Base-by-base conservation (phyloP, 2,797 vertebrate genomes). In the Synaphobranchus kaupii region DNA sequence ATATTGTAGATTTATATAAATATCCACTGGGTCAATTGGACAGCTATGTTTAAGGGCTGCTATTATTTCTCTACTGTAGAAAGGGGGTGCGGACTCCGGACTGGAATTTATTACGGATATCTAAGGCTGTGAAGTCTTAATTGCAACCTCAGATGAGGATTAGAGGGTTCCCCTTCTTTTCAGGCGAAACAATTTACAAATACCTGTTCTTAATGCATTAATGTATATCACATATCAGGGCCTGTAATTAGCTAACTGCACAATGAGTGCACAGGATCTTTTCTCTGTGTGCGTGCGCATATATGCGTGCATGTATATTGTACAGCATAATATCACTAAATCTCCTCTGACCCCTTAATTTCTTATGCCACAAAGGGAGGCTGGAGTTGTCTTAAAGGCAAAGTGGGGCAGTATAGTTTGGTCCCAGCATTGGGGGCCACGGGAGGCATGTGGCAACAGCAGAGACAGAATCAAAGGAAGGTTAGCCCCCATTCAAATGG, bases 71-170 rank as follows among this genome's bases (percentile, higher is more conserved):
- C 91, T 93, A 90, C 92, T 94, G 87, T 92, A 90, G 91, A 94
- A 95, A 95, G 94, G 93, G 95, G 93, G 93, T 90, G 93, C 92
- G 92, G 91, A 93, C 34, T 90, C 90, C 91, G 94, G 94, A n/a
- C n/a, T n/a, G 89, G 91, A 91, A 92, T 92, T 92, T 94, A 93
- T 89, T 92, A 91, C 90, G 92, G 94, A 93, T 95, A 94, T 95
- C 94, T 93, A 91, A 89, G 89, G 91, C 94, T 96, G 94, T 95
- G 95, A 96, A 95, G 95, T 96, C 95, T 95, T 96, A 96, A 97
- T 96, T 97, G 95, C 94, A 93, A 94, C 94, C 94, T 94, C 94
- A 94, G 95, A 96, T 96, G 96, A 97, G 94, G 94, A 94, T 95
- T 95, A 96, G 94, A 95, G 92, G 90, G 93, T 89, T 87, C 93